Conservation (phyloP, 2,113 vertebrate species). For the Zosterops japonicus region DNA sequence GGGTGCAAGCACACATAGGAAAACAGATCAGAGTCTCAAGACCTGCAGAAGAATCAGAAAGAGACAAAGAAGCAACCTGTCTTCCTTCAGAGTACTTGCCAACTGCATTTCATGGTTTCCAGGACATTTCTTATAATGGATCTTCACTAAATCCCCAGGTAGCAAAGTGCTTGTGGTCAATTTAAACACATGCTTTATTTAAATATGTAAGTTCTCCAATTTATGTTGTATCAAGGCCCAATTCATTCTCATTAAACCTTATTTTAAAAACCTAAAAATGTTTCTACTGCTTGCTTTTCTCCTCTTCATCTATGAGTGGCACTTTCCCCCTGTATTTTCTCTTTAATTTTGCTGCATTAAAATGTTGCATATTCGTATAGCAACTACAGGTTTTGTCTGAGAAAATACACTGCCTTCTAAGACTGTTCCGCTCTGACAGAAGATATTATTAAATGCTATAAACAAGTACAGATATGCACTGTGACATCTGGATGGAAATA, state of each 20-base stretch:
- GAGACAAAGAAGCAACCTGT: not conserved
- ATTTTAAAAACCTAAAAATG: not conserved
- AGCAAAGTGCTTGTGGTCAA: not conserved
- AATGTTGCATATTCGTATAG: not conserved
- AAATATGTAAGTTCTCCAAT: not conserved
- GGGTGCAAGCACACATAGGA: rapidly evolving
- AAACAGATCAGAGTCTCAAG: not conserved
- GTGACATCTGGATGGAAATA: slow-evolving; percentile 60
- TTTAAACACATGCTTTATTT: slow-evolving; percentile 20
- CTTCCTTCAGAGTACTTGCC: not conserved
- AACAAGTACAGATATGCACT: slow-evolving; percentile 13
- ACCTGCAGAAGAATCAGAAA: not conserved
- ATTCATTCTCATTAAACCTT: not conserved
- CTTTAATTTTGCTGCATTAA: not conserved
- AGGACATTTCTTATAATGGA: not conserved
- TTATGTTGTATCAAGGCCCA: not conserved
- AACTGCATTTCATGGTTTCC: not conserved
- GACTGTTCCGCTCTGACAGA: not conserved
- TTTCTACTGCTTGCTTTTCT: not conserved
- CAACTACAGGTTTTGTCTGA: not conserved
- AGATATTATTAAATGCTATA: slow-evolving; percentile 41
- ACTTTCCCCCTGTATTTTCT: not conserved
- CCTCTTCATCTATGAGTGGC: not conserved
- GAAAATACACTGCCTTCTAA: not conserved
- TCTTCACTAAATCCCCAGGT: not conserved